These are phyloP conservation scores for Cynocephalus volans DNA, from an alignment of 2,113 vertebrate species.

Conservation along the genomic window DNA sequence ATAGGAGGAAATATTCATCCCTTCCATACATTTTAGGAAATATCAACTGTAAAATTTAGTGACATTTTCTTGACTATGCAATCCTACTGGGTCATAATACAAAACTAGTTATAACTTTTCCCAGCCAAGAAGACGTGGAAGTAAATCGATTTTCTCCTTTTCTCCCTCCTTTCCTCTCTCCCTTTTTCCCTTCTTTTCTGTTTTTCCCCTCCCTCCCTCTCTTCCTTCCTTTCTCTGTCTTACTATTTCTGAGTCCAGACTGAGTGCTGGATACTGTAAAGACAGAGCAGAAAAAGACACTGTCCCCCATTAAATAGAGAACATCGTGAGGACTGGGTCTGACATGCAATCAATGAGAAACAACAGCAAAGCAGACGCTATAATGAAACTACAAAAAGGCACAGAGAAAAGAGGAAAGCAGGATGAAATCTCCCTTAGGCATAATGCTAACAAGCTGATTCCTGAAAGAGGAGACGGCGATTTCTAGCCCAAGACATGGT, in stretches of 20 bases:
- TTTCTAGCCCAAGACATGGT: conserved; percentile 8
- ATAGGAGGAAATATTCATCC: neutral
- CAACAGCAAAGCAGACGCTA: neutral
- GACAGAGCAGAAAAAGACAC: neutral
- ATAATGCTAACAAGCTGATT: neutral
- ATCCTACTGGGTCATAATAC: neutral
- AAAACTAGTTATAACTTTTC: conserved; percentile 47
- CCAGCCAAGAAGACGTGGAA: neutral
- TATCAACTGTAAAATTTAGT: conserved; percentile 5
- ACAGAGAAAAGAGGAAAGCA: neutral
- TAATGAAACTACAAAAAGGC: neutral
- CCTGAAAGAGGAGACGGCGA: conserved; percentile 6
- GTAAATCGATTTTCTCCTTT: neutral
- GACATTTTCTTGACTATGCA: conserved; percentile 31
- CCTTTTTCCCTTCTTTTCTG: neutral
- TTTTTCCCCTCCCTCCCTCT: neutral
- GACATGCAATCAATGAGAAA: neutral
- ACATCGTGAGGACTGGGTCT: neutral
- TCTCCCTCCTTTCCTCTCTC: neutral
- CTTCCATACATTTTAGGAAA: neutral
- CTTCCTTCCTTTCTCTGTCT: neutral
- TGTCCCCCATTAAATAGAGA: conserved; percentile 13
- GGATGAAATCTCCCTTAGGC: neutral
- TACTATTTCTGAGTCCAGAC: neutral
- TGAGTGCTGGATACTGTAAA: neutral